These are phyloP conservation scores for Leptinotarsa peninsularis DNA, from an alignment of 2,888 invertebrate genomes.

Conservation along the genomic window DNA sequence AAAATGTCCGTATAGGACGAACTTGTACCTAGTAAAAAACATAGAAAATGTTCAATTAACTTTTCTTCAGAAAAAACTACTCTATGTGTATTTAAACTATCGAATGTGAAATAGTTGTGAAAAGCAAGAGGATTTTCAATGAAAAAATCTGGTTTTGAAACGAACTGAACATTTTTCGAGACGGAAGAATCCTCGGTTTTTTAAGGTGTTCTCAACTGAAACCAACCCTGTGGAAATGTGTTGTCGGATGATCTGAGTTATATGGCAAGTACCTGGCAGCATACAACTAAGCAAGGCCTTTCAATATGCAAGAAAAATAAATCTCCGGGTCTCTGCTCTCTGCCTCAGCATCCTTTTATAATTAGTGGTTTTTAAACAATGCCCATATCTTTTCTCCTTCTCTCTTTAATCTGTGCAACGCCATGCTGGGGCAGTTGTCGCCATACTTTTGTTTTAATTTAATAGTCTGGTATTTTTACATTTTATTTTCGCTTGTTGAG, in stretches of 20 bases:
- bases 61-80: too few species aligned
- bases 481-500: slow-evolving; percentile 46
- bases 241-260: slow-evolving; percentile 66
- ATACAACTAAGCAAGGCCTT: slow-evolving; percentile 62
- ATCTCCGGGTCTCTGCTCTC: slow-evolving; percentile 59
- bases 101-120: too few species aligned
- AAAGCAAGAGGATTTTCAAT: too few species aligned
- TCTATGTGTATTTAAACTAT: too few species aligned
- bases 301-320: slow-evolving; percentile 68
- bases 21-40: too few species aligned
- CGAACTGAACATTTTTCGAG: too few species aligned
- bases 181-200: neutral
- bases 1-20: too few species aligned
- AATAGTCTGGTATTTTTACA: slow-evolving; percentile 57
- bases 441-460: slow-evolving; percentile 59
- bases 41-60: too few species aligned
- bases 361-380: slow-evolving; percentile 67
- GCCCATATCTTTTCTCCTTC: slow-evolving; percentile 58
- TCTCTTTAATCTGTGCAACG: slow-evolving; percentile 50
- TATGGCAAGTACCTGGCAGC: slow-evolving; percentile 64
- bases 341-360: slow-evolving; percentile 63
- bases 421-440: slow-evolving; percentile 54
- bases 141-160: too few species aligned
- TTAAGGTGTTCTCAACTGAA: slow-evolving; percentile 21
- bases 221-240: slow-evolving; percentile 56